Evolutionary conservation across 2,113 vertebrate genomes (phyloP).

Genomic region (Cardinalis cardinalis): DNA sequence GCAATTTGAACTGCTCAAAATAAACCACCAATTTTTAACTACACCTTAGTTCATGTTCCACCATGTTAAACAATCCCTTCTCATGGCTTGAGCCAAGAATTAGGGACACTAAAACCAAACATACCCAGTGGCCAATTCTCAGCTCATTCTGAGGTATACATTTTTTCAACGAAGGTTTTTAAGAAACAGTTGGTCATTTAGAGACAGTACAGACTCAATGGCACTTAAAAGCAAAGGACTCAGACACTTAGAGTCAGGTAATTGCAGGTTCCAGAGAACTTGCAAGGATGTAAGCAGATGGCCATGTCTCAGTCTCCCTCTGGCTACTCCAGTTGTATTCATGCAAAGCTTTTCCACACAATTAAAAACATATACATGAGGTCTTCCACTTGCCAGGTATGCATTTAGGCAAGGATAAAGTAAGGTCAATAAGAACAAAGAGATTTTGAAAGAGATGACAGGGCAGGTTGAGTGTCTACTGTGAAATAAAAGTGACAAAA

Average conservation of each 20-base stretch:
- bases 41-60: background rate
- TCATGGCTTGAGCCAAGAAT: background rate
- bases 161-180: background rate
- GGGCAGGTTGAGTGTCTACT: background rate
- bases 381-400: background rate
- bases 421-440: background rate
- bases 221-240: background rate
- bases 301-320: background rate
- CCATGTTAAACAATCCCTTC: background rate
- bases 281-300: background rate
- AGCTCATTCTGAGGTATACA: background rate
- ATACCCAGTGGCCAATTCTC: background rate
- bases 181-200: background rate
- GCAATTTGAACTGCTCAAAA: background rate
- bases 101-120: background rate
- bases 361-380: background rate
- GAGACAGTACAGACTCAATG: background rate
- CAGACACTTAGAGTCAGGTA: background rate
- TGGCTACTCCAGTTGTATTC: background rate
- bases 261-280: background rate
- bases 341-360: background rate
- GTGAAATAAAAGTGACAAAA: background rate
- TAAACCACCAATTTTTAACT: background rate
- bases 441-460: background rate
- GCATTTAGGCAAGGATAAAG: background rate